A percentile compares a stretch with the other conserved stretches of the same genome.
Evolutionary conservation across 2,888 invertebrate genomes (phyloP).

Genomic region (Drosophila lacicola): DNA sequence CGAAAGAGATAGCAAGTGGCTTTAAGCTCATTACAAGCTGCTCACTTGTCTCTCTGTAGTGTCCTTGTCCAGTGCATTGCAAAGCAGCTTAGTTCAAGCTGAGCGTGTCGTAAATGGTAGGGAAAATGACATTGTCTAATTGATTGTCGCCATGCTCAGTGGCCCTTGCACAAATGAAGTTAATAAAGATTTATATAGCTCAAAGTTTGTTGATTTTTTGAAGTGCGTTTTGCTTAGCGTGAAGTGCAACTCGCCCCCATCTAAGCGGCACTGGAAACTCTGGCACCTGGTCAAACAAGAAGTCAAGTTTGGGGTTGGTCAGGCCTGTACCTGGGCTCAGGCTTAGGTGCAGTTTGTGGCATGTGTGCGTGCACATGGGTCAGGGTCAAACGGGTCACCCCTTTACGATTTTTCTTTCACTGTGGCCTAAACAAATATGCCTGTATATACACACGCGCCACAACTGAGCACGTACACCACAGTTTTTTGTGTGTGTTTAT

Average conservation of each 20-base stretch:
- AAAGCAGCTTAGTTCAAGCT: conserved; percentile 39
- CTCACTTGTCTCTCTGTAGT: conserved; percentile 15
- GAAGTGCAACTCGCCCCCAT: neutral
- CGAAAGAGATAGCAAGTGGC: neutral
- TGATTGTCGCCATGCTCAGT: conserved; percentile 48
- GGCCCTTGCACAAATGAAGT: conserved; percentile 42
- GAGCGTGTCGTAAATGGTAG: conserved; percentile 38
- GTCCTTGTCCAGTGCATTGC: conserved; percentile 24
- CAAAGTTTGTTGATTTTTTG: conserved; percentile 47
- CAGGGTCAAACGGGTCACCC: conserved; percentile 69
- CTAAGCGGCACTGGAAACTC: conserved; percentile 15
- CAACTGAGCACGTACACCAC: conserved; percentile 31
- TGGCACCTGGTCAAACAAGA: conserved; percentile 69
- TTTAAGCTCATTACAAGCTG: conserved; percentile 44
- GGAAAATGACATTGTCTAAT: conserved; percentile 56
- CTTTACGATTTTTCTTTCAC: conserved; percentile 29
- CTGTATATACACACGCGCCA: conserved; percentile 23
- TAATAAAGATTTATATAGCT: conserved; percentile 69
- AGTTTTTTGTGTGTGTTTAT: conserved; percentile 46
- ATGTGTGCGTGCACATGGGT: conserved; percentile 30
- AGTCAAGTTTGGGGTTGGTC: conserved; percentile 55
- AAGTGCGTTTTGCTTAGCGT: conserved; percentile 28
- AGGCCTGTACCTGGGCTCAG: neutral
- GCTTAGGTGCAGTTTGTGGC: neutral
- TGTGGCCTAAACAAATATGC: conserved; percentile 65